A percentile compares a stretch with the other conserved stretches of the same genome.
These are phyloP conservation scores for Odontophorus gujanensis DNA, from an alignment of 2,113 vertebrate species.

Conservation along the genomic window DNA sequence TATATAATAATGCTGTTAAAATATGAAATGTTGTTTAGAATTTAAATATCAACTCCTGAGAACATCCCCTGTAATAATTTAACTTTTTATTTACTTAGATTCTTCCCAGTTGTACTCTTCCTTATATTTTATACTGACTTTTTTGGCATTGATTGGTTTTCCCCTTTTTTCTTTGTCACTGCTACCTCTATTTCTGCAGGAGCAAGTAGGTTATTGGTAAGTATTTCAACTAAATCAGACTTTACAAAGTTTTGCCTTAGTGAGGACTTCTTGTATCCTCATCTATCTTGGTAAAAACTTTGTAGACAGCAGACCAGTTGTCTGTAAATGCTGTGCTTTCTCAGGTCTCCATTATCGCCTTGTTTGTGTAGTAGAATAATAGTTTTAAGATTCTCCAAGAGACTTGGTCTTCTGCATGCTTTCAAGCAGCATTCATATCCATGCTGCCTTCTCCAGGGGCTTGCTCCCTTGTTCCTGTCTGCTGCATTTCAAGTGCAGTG, in stretches of 20 bases:
- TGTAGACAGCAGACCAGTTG: constrained; percentile 65
- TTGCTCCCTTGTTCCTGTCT: constrained; percentile 57
- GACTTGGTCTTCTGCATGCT: constrained; percentile 74
- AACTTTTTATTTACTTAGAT: neutral
- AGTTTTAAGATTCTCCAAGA: constrained; percentile 2
- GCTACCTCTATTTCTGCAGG: constrained; percentile 80
- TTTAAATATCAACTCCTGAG: neutral
- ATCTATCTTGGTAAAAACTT: constrained; percentile 76
- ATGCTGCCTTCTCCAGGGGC: constrained; percentile 66
- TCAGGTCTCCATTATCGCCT: constrained; percentile 62
- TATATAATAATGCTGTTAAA: neutral
- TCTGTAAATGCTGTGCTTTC: constrained; percentile 71
- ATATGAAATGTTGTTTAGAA: neutral
- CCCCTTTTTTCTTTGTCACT: constrained; percentile 75
- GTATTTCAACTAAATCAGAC: constrained; percentile 72
- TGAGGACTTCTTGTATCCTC: constrained; percentile 64
- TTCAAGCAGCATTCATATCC: constrained; percentile 61
- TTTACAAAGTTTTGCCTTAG: constrained; percentile 80
- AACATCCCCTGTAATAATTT: neutral
- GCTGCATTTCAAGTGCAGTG: constrained; percentile 34
- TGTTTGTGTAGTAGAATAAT: constrained; percentile 72
- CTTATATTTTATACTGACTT: constrained; percentile 55
- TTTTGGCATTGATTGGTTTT: constrained; percentile 80
- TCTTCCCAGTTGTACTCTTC: constrained; percentile 58
- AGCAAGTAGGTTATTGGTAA: constrained; percentile 81